Conservation (phyloP, 2,113 vertebrate species). For the Theristicus caerulescens region DNA sequence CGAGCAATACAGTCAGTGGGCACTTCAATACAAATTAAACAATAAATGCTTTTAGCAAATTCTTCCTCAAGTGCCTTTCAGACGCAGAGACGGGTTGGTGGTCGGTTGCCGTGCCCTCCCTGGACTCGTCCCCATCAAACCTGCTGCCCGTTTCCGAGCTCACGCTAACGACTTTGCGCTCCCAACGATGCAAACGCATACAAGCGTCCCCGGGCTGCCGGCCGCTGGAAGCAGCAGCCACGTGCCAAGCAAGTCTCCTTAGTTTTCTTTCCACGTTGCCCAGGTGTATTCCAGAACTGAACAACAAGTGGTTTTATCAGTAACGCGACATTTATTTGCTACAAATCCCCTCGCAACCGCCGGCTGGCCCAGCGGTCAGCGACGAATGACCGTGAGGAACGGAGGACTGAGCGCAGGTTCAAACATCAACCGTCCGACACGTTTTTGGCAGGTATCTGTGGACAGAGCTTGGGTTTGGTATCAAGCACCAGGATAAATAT, state of each 20-base stretch:
- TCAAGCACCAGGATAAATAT: background rate
- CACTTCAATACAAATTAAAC: background rate
- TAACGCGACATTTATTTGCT: background rate
- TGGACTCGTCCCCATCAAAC: background rate
- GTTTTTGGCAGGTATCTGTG: background rate
- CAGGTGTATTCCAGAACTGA: fast-evolving
- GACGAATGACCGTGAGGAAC: fast-evolving
- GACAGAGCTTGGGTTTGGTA: background rate
- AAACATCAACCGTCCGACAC: background rate
- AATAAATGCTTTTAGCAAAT: background rate
- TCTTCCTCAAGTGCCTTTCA: slow-evolving; percentile 41
- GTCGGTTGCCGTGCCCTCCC: background rate
- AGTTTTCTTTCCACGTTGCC: background rate
- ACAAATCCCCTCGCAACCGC: background rate
- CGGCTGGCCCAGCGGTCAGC: fast-evolving
- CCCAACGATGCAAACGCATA: fast-evolving
- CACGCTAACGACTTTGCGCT: fast-evolving
- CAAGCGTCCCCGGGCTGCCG: fast-evolving
- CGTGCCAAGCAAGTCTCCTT: background rate
- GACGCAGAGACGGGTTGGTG: background rate
- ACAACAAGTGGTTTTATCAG: background rate
- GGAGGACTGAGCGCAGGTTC: background rate
- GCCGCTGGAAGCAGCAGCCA: background rate
- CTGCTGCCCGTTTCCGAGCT: background rate
- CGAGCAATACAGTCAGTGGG: background rate